Evolutionary conservation across 2,888 invertebrate genomes (phyloP).

Genomic region (Drosophila yooni): DNA sequence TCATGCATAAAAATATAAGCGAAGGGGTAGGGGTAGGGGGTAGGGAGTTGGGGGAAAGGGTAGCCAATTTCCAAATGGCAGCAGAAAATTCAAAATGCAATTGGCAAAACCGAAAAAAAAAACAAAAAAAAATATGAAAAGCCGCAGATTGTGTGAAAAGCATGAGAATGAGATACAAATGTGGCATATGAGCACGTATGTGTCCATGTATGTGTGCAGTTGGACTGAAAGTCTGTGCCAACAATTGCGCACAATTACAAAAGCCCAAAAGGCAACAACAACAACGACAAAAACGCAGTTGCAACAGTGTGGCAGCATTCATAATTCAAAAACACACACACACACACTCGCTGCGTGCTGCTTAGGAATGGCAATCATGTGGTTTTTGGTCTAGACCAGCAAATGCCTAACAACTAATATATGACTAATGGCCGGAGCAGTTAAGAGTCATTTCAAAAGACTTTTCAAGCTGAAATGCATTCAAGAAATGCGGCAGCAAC

Average conservation of each 20-base stretch:
- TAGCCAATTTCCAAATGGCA: conserved; percentile 48
- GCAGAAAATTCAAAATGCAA: conserved; percentile 51
- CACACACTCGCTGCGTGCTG: background rate
- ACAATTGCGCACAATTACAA: conserved; percentile 67
- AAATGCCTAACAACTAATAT: conserved; percentile 12
- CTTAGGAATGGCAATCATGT: conserved; percentile 33
- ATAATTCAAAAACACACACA: conserved; percentile 60
- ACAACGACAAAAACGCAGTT: conserved; percentile 50
- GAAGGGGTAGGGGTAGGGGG: background rate
- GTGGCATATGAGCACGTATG: conserved; percentile 41
- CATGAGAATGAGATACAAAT: conserved; percentile 40
- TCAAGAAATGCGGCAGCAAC: background rate
- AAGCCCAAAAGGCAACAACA: conserved; percentile 44
- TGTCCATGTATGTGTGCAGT: background rate
- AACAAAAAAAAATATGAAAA: conserved; percentile 14
- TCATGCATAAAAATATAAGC: background rate
- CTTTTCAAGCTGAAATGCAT: conserved; percentile 4
- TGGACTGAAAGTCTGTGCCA: conserved; percentile 26
- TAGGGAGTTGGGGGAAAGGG: background rate
- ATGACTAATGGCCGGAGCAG: conserved; percentile 13
- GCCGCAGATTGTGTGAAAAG: conserved; percentile 35
- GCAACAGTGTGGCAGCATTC: conserved; percentile 70
- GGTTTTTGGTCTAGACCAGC: conserved; percentile 38
- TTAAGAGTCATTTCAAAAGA: conserved; percentile 10
- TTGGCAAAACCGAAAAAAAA: conserved; percentile 33